Base-by-base conservation (phyloP, 2,797 vertebrate species). In the Tympanoctomys barrerae region DNA sequence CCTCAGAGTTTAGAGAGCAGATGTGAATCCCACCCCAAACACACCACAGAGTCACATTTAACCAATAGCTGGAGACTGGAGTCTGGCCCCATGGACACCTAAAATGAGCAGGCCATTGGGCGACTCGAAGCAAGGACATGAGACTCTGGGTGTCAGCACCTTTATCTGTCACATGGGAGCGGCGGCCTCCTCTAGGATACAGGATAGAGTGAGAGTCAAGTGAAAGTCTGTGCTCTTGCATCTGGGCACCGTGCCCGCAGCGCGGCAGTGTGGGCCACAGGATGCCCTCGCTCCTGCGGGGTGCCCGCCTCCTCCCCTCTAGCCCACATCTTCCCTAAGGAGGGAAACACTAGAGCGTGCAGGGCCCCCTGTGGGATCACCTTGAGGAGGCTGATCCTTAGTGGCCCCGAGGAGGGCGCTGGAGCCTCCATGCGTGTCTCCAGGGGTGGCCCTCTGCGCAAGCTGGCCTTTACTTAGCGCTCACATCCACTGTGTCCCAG, bases 191-290 rank as follows among this genome's bases (percentile, higher is more conserved):
- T 33, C 24, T 39, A 5, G 11, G 28, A 14, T 18, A 18, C 3
- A 70, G 21, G 28, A 14, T 1, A 13, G 39, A 3, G 21, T 33
- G 31, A 82, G 52, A 39, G 52, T 46, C 12, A 24, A 19, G 19
- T 19, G 85, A 22, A 22, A 78, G 71, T 46, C 1, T 24, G 3
- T 46, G 13, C 31, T 28, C 4, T 1, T 14, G 11, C 11, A 5
- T 21, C 49, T 9, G 13, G 9, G 59, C 12, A 26, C 10, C 7
- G 54, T 39, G n/a, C 71, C 57, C 4, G 31, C 12, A 4, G 2
- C 0, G 0, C 0, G 28, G 42, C 42, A 0, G 33, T 33, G 39
- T 36, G 2, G 14, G 26, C 28, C 0, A 0, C 42, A 2, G 42
- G 36, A 4, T 16, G 1, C 14, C 4, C 19, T 26, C 33, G 1